Conservation (phyloP, 2,797 vertebrate genomes). For the Okamejei kenojei region DNA sequence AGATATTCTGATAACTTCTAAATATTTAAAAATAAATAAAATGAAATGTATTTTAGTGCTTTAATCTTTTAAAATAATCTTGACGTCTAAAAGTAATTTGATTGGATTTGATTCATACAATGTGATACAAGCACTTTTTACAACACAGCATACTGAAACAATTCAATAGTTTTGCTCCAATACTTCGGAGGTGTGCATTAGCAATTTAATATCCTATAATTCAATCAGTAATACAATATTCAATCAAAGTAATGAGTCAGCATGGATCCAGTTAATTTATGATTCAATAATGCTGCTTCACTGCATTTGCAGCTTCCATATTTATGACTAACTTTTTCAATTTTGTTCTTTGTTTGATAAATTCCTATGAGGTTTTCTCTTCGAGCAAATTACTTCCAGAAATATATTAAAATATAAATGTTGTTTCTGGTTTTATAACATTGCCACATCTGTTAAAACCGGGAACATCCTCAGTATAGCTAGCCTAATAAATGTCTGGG, state of each 20-base stretch:
- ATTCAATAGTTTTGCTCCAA: neutral
- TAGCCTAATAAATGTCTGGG: neutral
- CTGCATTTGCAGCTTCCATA: neutral
- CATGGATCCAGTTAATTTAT: constrained; percentile 13
- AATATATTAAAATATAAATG: constrained; percentile 29
- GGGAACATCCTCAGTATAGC: neutral
- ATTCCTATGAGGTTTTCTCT: neutral
- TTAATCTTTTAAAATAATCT: neutral
- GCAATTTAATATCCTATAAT: neutral
- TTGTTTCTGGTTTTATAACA: neutral
- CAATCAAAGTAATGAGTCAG: constrained; percentile 5
- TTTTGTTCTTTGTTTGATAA: neutral
- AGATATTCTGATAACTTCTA: neutral
- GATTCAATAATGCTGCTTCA: neutral
- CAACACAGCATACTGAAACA: neutral
- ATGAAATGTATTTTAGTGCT: constrained; percentile 5
- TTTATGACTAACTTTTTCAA: neutral
- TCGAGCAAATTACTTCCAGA: constrained; percentile 7
- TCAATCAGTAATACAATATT: neutral
- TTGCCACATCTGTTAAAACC: neutral
- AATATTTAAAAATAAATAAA: neutral
- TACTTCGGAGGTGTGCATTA: constrained; percentile 14
- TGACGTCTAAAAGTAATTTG: neutral
- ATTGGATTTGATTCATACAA: constrained; percentile 10
- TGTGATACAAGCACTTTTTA: neutral